These are phyloP conservation scores for Drosophila colorata DNA, from an alignment of 2,888 invertebrate species.

Conservation along the genomic window DNA sequence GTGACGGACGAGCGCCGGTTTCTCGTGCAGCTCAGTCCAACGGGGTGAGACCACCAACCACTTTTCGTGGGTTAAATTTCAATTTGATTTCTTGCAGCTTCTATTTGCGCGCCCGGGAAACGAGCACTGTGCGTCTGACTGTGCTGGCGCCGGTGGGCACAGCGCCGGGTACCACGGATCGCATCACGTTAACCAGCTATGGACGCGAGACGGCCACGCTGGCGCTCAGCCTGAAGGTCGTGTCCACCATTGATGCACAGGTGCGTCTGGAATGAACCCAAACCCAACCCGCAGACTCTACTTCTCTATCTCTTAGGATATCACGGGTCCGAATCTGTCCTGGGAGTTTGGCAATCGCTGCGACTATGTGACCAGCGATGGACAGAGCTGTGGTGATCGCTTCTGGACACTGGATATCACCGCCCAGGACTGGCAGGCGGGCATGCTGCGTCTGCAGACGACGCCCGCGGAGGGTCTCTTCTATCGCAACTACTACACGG, in stretches of 20 bases:
- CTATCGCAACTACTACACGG: conserved; percentile 88
- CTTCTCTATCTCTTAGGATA: conserved; percentile 85
- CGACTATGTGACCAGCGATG: conserved; percentile 84
- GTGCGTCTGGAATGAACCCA: conserved; percentile 53
- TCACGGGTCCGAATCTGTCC: conserved; percentile 87
- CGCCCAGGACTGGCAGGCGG: conserved; percentile 89
- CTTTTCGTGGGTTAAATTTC: not conserved
- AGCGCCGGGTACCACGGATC: conserved; percentile 87
- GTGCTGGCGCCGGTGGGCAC: conserved; percentile 85
- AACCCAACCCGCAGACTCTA: not conserved
- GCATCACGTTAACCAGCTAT: conserved; percentile 88
- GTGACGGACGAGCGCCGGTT: conserved; percentile 88
- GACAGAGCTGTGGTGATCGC: conserved; percentile 87
- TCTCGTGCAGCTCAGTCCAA: conserved; percentile 87
- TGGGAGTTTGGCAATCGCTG: conserved; percentile 89
- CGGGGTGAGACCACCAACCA: conserved; percentile 63
- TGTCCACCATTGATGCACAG: conserved; percentile 78
- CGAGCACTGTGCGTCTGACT: conserved; percentile 87
- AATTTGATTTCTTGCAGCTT: conserved; percentile 53
- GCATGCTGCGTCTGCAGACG: conserved; percentile 87
- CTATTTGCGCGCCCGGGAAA: conserved; percentile 85
- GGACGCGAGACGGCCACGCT: conserved; percentile 84
- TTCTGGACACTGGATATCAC: conserved; percentile 90
- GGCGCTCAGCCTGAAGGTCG: conserved; percentile 85
- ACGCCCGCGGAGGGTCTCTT: conserved; percentile 87